Conservation (phyloP, 1,140 invertebrate species). For the Drosophila aff. region DNA sequence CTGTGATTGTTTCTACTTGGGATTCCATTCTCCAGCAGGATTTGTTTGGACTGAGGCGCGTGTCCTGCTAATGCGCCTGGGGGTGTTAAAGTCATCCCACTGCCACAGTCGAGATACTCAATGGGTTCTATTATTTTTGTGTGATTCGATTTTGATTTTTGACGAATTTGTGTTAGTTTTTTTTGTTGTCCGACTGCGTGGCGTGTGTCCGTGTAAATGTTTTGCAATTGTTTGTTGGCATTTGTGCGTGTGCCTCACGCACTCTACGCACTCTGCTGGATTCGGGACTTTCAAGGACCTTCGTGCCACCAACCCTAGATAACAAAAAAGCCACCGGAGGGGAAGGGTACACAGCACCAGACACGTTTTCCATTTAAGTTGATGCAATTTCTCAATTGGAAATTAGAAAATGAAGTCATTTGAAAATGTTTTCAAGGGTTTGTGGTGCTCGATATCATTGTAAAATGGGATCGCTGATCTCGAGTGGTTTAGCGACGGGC, state of each 20-base stretch:
- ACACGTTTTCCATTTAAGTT: constrained; percentile 72
- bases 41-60: constrained; percentile 60
- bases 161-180: constrained; percentile 70
- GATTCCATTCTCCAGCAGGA: constrained; percentile 11
- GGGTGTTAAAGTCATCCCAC: constrained; percentile 75
- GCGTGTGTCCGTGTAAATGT: constrained; percentile 76
- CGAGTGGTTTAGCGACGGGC: constrained; percentile 43
- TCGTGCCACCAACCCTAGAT: constrained; percentile 35
- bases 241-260: constrained; percentile 77
- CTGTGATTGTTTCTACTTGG: constrained; percentile 72
- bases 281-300: constrained; percentile 38
- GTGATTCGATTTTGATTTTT: constrained; percentile 82
- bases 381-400: constrained; percentile 72
- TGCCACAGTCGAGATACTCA: constrained; percentile 3
- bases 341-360: neutral
- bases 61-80: constrained; percentile 72
- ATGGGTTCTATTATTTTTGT: constrained; percentile 52
- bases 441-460: constrained; percentile 34
- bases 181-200: constrained; percentile 29
- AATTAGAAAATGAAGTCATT: constrained; percentile 82
- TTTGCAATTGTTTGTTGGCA: constrained; percentile 80
- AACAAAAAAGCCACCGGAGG: constrained; percentile 1
- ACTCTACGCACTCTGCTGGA: constrained; percentile 17
- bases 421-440: constrained; percentile 58
- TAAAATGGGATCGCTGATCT: constrained; percentile 27